Evolutionary conservation across 1,140 invertebrate genomes (phyloP), one percentile per base, ranked within the genome.

Genomic region (Brachystomella parvula): DNA sequence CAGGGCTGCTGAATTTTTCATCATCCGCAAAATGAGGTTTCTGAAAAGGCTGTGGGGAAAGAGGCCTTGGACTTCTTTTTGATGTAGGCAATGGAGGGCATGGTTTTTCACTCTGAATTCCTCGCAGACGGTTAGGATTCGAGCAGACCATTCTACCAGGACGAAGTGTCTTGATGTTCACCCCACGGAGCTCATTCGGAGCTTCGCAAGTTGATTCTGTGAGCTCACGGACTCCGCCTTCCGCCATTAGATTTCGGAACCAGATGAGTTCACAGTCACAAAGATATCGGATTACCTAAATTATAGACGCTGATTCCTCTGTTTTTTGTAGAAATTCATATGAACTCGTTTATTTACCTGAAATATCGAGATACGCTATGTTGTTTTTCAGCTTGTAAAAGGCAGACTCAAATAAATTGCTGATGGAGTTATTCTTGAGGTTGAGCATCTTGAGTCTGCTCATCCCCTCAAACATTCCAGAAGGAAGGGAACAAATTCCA

Each of bases 181-280:
- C 29, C 2, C 72, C 72, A 57, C 69, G 66, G 19, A 71, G 53
- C 21, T 69, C 72, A 30, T 71, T 66, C 6, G 72, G 72, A 24
- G 6, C 31, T 17, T 69, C 63, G 47, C 72, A 73, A 53, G 30
- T 64, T 6, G 66, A 61, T 2, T 69, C 67, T 2, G 56, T 28
- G 0, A 72, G 39, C 60, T 72, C 70, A 49, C 63, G 64, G 35
- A 73, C 47, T 21, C 61, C 65, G 21, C 71, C 72, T 28, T 69
- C 31, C 2, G 62, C 62, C 69, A 73, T 66, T 9, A 73, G 29
- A 65, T 73, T 71, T 17, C 72, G 83, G 1, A 92, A 77, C 89
- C 90, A 92, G 28, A 88, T 78, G 77, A 90, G 83, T 65, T 84
- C 84, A 74, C 90, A 92, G 12, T 87, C 85, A 76, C 90, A 92